Evolutionary conservation across 1,140 invertebrate genomes (phyloP).

Genomic region (Capitella teleta): DNA sequence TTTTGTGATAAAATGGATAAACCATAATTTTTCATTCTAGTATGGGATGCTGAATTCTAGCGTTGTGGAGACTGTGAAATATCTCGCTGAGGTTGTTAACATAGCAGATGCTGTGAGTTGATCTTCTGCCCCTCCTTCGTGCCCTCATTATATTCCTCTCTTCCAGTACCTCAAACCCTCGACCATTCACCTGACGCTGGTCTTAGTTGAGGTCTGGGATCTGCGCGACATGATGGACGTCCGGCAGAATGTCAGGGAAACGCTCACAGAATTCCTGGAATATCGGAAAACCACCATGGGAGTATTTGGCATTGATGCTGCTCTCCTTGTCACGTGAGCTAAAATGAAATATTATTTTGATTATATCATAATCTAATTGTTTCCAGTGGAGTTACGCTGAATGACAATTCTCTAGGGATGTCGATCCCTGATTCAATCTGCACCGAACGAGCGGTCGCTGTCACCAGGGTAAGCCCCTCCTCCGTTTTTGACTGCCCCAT

Average conservation of each 20-base stretch:
- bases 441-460: slow-evolving; percentile 76
- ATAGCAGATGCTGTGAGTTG: too few relatives aligned
- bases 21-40: background rate
- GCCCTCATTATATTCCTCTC: too few relatives aligned
- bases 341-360: background rate
- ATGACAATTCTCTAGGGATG: slow-evolving; percentile 76
- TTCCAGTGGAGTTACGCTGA: background rate
- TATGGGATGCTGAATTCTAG: background rate
- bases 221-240: too few relatives aligned
- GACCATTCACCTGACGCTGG: too few relatives aligned
- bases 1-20: background rate
- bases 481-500: background rate
- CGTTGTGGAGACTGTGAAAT: background rate
- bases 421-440: slow-evolving; percentile 83
- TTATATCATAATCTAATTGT: background rate
- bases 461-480: slow-evolving; percentile 57
- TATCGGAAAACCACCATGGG: background rate
- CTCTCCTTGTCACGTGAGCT: too few relatives aligned
- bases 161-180: too few relatives aligned
- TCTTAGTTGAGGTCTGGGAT: too few relatives aligned
- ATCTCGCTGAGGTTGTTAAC: too few relatives aligned
- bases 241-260: too few relatives aligned
- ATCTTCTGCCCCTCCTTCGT: too few relatives aligned
- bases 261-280: background rate
- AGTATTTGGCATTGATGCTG: too few relatives aligned